A percentile compares a stretch with the other conserved stretches of the same genome.
Conservation (phyloP, 2,888 invertebrate species). For the Frankliniella intonsa region DNA sequence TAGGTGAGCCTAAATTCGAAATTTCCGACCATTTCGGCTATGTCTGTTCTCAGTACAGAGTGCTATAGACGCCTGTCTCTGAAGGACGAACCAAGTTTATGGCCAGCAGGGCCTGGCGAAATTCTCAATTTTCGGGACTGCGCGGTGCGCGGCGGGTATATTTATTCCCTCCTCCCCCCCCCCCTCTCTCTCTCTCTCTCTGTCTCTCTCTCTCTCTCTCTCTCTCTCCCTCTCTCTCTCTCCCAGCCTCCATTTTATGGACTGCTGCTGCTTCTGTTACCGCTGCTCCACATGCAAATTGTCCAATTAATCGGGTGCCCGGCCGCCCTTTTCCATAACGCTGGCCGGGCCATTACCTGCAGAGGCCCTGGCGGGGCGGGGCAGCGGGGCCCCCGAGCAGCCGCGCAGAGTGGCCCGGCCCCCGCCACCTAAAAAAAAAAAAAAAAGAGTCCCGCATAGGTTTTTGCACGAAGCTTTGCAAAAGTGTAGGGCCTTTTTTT, state of each 20-base stretch:
- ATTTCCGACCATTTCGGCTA: no score
- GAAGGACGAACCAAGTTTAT: background rate
- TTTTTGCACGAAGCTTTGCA: no score
- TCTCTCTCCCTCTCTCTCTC: background rate
- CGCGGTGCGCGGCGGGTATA: background rate
- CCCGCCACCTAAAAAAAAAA: no score
- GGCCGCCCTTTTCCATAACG: constrained; percentile 3
- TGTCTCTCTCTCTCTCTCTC: background rate
- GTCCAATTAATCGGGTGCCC: background rate
- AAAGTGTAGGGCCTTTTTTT: no score
- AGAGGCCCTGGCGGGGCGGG: no score
- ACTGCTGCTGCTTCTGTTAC: background rate
- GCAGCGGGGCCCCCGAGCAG: no score
- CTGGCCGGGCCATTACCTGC: background rate
- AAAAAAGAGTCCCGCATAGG: no score
- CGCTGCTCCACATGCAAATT: constrained; percentile 5
- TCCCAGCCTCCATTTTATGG: background rate
- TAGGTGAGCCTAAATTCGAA: no score
- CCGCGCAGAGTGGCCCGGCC: no score
- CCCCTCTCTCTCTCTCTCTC: background rate
- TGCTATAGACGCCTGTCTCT: no score
- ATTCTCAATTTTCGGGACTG: no score
- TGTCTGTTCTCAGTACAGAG: no score
- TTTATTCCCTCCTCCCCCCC: background rate
- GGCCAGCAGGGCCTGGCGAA: background rate